Evolutionary conservation across 2,888 invertebrate genomes (phyloP), one percentile per base, ranked within the genome.

Genomic region (Agrilus mali): DNA sequence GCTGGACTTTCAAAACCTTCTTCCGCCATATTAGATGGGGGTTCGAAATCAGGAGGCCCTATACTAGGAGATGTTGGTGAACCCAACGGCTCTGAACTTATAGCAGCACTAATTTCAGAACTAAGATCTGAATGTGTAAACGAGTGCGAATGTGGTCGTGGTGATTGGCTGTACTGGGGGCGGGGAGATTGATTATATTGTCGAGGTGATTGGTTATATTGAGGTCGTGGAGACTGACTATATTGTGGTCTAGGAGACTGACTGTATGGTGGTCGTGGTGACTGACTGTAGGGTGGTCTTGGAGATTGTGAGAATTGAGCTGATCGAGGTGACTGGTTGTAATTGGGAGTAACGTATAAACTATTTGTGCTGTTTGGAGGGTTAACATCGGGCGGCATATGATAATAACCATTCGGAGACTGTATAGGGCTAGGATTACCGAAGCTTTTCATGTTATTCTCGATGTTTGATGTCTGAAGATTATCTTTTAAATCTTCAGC

Each of bases 21-120:
- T 22, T 68, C 67, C 3, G 70, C 67, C 58, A 76, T 72, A 59
- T 72, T 74, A 36, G 72, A 72, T 2, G 78, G 82, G 40, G 83
- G 83, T 59, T 84, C 83, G 61, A 85, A 85, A 65, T 85, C 85
- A 41, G 82, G 77, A 55, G 79, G 78, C 32, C 76, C 77, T 43
- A 65, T 60, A 52, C 80, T 68, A 53, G 75, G 77, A 16, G 84
- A 82, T 35, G 84, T 82, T 51, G 79, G 78, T 36, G 82, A 81
- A 39, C 74, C 69, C 45, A 77, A 65, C 53, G 77, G 76, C 53
- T 78, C 78, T 20, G 78, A 77, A 46, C 83, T 80, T 56, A 86
- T 84, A 41, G 82, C 84, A 8, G 83, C 83, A 58, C 82, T 83
- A 59, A 86, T 83, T 61, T 85, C 84, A 44, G 80, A 78, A 46